Evolutionary conservation across 2,797 vertebrate genomes (phyloP).

Genomic region (Hafferia zeledoni): DNA sequence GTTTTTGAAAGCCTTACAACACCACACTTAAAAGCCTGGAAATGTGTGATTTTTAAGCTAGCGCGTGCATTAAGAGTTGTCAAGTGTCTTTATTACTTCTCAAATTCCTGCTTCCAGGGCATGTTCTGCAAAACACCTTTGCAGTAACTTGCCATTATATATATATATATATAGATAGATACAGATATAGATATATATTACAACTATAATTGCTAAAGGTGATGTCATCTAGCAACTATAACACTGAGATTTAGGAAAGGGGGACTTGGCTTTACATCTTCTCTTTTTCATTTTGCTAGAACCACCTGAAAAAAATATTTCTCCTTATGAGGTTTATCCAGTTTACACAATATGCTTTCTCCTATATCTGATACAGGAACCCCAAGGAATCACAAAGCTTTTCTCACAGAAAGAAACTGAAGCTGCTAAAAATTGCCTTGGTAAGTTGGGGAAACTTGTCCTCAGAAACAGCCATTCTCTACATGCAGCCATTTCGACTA

Average conservation of each 20-base stretch:
- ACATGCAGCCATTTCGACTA: background rate
- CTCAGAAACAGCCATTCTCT: background rate
- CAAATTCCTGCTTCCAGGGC: background rate
- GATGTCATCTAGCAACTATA: background rate
- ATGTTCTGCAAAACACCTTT: background rate
- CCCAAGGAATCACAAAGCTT: background rate
- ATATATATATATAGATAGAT: background rate
- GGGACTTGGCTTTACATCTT: background rate
- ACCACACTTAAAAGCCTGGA: background rate
- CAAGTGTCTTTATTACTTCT: background rate
- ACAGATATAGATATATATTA: background rate
- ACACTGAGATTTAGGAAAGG: background rate
- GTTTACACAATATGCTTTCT: background rate
- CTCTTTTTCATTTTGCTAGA: background rate
- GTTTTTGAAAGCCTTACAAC: background rate
- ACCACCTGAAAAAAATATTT: background rate
- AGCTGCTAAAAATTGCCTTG: background rate
- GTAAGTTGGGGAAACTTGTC: background rate
- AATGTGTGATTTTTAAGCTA: constrained; percentile 7
- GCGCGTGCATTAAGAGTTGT: background rate
- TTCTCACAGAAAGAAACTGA: background rate
- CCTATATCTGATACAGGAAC: background rate
- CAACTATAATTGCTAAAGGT: background rate
- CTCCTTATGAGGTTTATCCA: background rate
- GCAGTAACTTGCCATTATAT: background rate